phyloP scores from a whole-genome alignment of 1,140 invertebrate genomes.

The Caenorhabditis briggsae region DNA sequence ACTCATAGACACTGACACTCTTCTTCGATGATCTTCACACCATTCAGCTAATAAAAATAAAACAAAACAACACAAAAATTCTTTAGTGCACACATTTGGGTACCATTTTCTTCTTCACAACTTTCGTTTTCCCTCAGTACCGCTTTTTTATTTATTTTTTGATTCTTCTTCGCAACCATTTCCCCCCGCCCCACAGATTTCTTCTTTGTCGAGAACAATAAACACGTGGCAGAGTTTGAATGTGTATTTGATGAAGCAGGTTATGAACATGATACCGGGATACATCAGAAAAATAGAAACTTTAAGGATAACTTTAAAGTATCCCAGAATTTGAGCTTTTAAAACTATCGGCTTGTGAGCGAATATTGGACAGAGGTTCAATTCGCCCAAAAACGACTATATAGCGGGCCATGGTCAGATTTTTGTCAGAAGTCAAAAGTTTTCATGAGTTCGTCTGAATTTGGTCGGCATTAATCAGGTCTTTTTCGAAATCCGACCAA shows the following conservation, averaged over 20 bases:
- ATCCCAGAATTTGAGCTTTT: too few species aligned
- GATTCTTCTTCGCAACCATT: not conserved
- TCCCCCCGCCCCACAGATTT: not conserved
- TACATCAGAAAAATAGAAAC: too few species aligned
- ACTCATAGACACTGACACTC: conserved; percentile 22
- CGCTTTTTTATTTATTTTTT: not conserved
- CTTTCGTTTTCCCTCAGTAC: not conserved
- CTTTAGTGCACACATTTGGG: conserved; percentile 34
- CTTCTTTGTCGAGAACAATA: conserved; percentile 56
- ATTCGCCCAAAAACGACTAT: too few species aligned
- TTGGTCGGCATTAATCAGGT: too few species aligned
- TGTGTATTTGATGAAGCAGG: not conserved
- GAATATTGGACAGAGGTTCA: too few species aligned
- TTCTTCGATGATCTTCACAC: not conserved
- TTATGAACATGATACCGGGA: too few species aligned
- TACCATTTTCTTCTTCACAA: conserved; percentile 18
- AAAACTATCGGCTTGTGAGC: too few species aligned
- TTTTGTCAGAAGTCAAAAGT: too few species aligned
- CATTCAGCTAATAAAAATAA: not conserved
- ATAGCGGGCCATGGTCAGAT: too few species aligned
- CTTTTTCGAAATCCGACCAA: too few species aligned
- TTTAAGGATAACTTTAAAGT: too few species aligned
- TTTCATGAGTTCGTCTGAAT: too few species aligned
- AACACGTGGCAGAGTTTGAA: conserved; percentile 53
- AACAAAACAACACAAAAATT: not conserved